Evolutionary conservation across 2,113 vertebrate genomes (phyloP).

Genomic region (Microtus richardsoni): DNA sequence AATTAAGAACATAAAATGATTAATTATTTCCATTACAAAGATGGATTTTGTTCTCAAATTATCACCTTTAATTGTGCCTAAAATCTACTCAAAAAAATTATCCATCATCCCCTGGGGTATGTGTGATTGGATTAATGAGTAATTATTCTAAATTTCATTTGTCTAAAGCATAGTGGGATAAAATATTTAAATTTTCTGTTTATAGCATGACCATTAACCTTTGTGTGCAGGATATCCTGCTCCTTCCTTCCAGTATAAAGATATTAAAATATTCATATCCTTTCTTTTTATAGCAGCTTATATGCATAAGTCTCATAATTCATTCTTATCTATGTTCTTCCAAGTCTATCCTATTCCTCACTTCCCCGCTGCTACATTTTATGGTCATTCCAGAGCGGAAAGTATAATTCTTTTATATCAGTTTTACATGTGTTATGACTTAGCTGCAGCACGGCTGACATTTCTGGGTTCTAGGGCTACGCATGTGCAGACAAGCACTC

Average conservation of each 20-base stretch:
- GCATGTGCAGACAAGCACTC: no score
- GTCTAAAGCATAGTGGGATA: not conserved
- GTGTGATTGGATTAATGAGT: slow-evolving; percentile 30
- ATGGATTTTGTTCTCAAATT: slow-evolving; percentile 27
- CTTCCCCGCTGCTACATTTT: not conserved
- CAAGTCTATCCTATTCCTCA: not conserved
- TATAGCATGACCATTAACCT: slow-evolving; percentile 20
- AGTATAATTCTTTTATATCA: not conserved
- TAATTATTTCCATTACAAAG: slow-evolving; percentile 48
- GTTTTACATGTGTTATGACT: not conserved
- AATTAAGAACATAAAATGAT: slow-evolving; percentile 30
- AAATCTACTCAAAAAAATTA: slow-evolving; percentile 56
- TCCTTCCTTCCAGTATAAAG: not conserved
- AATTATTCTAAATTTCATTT: slow-evolving; percentile 56
- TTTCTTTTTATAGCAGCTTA: slow-evolving; percentile 10
- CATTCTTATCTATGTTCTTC: not conserved
- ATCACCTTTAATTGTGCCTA: slow-evolving; percentile 33
- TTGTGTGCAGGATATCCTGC: not conserved
- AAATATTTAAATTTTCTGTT: slow-evolving; percentile 32
- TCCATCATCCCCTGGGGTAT: not conserved
- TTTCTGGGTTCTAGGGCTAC: no score
- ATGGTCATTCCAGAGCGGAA: not conserved
- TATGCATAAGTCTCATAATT: not conserved
- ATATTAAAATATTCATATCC: not conserved
- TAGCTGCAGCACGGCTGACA: no score